Conservation (phyloP, 2,113 vertebrate species). For the Apeltes quadracus region DNA sequence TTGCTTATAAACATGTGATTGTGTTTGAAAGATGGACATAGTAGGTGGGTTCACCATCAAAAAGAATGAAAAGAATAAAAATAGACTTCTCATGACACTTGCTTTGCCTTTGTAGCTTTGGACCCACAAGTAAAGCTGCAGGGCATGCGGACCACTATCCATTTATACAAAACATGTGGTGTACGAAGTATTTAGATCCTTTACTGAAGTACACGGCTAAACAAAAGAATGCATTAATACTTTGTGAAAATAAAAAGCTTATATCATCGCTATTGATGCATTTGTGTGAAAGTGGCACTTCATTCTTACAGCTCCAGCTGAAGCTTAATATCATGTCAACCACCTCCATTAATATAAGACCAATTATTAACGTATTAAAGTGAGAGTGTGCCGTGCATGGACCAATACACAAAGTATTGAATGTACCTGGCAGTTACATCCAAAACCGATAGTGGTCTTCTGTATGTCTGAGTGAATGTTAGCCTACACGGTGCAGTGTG, state of each 20-base stretch:
- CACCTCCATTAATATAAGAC: not conserved
- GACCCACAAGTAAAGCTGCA: not conserved
- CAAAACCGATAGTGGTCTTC: not conserved
- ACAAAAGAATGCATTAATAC: not conserved
- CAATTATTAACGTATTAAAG: not conserved
- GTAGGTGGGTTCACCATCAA: not conserved
- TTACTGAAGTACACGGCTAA: not conserved
- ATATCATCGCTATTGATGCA: not conserved
- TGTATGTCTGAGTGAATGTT: not conserved
- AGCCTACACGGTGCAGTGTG: not conserved
- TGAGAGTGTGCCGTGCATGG: not conserved
- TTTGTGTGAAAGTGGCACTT: not conserved
- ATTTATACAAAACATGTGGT: not conserved
- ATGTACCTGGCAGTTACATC: not conserved
- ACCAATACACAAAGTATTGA: not conserved
- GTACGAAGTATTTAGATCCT: not conserved
- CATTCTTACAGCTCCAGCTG: not conserved
- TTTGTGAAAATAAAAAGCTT: not conserved
- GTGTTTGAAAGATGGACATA: not conserved
- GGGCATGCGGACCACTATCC: not conserved
- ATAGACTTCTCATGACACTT: not conserved
- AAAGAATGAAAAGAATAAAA: not conserved
- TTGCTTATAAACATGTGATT: not conserved
- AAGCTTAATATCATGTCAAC: not conserved
- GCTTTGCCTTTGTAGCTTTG: not conserved